Percentiles rank a stretch among this genome's conserved stretches.
Conservation (phyloP, 2,888 invertebrate species). For the Dryocosmus kuriphilus region DNA sequence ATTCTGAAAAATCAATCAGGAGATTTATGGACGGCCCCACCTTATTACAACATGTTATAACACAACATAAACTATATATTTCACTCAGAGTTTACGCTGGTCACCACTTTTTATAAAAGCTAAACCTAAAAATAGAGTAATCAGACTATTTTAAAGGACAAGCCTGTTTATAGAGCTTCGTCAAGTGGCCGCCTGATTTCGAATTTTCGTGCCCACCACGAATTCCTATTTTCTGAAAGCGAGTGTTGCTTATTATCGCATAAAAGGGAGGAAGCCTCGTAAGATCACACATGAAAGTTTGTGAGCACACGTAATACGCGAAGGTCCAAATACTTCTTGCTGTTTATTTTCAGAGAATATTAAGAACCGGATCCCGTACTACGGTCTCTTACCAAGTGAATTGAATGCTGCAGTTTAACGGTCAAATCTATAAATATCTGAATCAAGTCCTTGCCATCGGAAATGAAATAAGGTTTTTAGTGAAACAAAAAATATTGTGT, state of each 20-base stretch:
- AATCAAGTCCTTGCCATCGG: constrained; percentile 45
- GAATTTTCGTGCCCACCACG: no score
- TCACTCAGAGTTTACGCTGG: no score
- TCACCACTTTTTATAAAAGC: no score
- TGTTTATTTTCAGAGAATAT: constrained; percentile 62
- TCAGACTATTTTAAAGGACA: no score
- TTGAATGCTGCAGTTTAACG: constrained; percentile 45
- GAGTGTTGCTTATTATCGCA: constrained; percentile 10
- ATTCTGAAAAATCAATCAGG: no score
- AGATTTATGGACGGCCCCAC: no score
- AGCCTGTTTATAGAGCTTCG: no score
- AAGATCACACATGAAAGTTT: constrained; percentile 32
- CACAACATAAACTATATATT: no score
- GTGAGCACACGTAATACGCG: neutral
- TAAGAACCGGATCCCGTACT: constrained; percentile 58
- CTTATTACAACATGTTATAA: no score
- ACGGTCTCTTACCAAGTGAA: constrained; percentile 49
- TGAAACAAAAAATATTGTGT: neutral
- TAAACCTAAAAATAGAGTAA: no score
- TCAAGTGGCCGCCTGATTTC: no score
- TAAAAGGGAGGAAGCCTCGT: constrained; percentile 9
- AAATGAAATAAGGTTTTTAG: constrained; percentile 52
- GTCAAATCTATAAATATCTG: constrained; percentile 44
- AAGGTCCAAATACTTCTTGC: neutral
- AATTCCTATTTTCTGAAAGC: neutral